Conservation (phyloP, 2,888 invertebrate species). For the Sepioteuthis lessoniana region DNA sequence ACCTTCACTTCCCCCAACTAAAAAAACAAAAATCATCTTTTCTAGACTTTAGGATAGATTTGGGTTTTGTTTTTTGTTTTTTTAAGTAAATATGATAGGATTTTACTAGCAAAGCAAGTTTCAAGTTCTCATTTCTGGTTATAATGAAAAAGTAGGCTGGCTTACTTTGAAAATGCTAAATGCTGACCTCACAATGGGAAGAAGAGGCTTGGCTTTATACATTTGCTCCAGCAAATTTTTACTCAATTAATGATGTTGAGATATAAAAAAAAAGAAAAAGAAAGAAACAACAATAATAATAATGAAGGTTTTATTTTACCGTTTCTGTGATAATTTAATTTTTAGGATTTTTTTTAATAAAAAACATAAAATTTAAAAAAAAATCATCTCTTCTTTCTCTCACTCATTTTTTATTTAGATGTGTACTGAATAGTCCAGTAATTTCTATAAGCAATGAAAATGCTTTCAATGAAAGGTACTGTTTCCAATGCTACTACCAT, state of each 20-base stretch:
- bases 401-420: neutral
- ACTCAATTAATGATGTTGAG: neutral
- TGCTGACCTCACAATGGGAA: neutral
- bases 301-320: neutral
- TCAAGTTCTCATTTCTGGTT: neutral
- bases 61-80: too few relatives aligned
- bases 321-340: constrained; percentile 39
- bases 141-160: neutral
- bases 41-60: too few relatives aligned
- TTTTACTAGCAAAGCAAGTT: neutral
- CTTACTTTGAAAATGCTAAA: neutral
- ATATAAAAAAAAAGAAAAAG: neutral
- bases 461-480: neutral
- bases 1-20: too few relatives aligned
- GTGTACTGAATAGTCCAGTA: neutral
- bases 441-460: neutral
- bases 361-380: neutral
- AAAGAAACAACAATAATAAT: neutral
- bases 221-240: neutral
- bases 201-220: neutral
- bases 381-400: neutral
- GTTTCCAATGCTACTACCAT: neutral
- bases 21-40: too few relatives aligned
- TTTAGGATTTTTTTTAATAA: too few relatives aligned
- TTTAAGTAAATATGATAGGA: neutral